Evolutionary conservation across 2,888 invertebrate genomes (phyloP), one percentile per base, ranked within the genome.

Genomic region (Drosophila phalerata): DNA sequence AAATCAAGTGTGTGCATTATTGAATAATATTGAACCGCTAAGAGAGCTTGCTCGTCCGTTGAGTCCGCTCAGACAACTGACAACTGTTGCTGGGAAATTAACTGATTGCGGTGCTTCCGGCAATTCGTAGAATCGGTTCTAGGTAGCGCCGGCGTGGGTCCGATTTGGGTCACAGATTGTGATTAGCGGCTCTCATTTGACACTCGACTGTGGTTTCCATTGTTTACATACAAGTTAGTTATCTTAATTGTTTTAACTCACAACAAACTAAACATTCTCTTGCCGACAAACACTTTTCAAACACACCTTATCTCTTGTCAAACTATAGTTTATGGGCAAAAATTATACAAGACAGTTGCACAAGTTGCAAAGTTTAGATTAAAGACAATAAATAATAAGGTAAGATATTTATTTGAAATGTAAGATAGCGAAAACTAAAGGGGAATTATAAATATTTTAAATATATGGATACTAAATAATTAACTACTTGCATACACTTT

Each of bases 41-140:
- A 22, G 42, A 47, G 34, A 42, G 48, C 60, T 43, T 56, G 52
- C 56, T 56, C 45, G 32, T 51, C 8, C 60, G 45, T 17, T 19
- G 56, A 66, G 40, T 19, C n/a, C 71, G 45, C 63, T 37, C 22
- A 19, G 57, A 11, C 52, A 38, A 72, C 70, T 71, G 66, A 72
- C n/a, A 37, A 6, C n/a, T n/a, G 13, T 22, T 28, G 32, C 15
- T 15, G 34, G 10, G 43, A 45, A 25, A 9, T 19, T 17, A 6
- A 15, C 30, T 30, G 58, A 60, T 48, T 32, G 19, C 49, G 11
- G 8, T 49, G 57, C 17, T 17, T 25, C 60, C 28, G 15, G 19
- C 34, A 30, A 19, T 40, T 19, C 40, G 52, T 42, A 52, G 48
- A 13, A 42, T n/a, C 47, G 42, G 17, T 45, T 52, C 57, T 17